phyloP scores from a whole-genome alignment of 2,888 invertebrate genomes.

The Caradrina kadenii region DNA sequence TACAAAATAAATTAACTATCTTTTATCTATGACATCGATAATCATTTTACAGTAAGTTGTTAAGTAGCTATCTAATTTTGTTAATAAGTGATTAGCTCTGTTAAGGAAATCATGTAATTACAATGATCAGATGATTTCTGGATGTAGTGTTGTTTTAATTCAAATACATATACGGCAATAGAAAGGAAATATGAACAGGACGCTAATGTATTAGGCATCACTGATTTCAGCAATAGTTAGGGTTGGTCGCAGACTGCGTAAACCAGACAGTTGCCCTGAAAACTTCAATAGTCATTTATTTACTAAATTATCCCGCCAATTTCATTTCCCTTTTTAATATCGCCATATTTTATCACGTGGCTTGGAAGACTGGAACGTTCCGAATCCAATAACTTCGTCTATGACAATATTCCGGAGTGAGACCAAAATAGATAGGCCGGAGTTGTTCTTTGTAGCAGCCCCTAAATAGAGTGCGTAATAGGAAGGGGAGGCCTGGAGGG shows the following conservation, averaged over 20 bases:
- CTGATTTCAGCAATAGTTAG: conserved; percentile 4
- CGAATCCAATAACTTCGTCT: conserved; percentile 85
- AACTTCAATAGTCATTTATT: conserved; percentile 45
- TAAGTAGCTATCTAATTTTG: not conserved
- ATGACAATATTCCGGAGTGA: conserved; percentile 85
- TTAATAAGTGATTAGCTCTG: not conserved
- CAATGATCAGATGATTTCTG: not conserved
- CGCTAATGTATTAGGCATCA: not conserved
- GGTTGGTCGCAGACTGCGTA: not conserved
- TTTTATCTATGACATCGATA: conserved; percentile 48
- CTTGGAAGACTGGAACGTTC: conserved; percentile 68
- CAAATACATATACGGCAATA: not conserved
- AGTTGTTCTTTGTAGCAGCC: conserved; percentile 88
- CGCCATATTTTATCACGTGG: conserved; percentile 65
- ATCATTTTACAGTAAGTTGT: too few relatives aligned
- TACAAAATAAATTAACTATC: conserved; percentile 60
- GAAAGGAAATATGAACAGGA: not conserved
- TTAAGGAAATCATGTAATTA: not conserved
- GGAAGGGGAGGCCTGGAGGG: conserved; percentile 84
- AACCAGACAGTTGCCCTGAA: conserved; percentile 5
- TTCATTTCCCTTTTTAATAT: conserved; percentile 61
- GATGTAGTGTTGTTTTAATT: not conserved
- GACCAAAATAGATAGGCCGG: conserved; percentile 88
- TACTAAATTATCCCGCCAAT: conserved; percentile 64
- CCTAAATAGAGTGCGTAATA: conserved; percentile 90